A percentile compares a stretch with the other conserved stretches of the same genome.
These are phyloP conservation scores for Nymphalis urticae DNA, from an alignment of 2,888 invertebrate species.

Conservation along the genomic window DNA sequence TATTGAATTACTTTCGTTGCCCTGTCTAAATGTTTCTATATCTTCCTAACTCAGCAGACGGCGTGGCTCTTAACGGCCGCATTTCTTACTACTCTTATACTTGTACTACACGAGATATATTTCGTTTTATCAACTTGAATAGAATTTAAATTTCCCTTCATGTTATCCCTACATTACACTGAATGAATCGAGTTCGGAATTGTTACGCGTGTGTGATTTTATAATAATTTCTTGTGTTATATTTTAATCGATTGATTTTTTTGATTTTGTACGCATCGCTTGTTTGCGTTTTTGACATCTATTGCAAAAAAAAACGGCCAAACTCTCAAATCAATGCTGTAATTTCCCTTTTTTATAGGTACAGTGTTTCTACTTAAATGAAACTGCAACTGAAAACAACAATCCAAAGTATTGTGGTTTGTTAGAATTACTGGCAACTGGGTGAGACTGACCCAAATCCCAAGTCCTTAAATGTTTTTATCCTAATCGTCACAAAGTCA, in stretches of 20 bases:
- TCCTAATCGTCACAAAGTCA: too few relatives aligned
- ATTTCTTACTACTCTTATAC: neutral
- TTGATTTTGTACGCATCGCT: neutral
- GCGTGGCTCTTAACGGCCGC: slow-evolving; percentile 14
- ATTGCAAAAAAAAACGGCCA: too few relatives aligned
- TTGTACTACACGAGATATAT: slow-evolving; percentile 9
- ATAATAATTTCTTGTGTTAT: neutral
- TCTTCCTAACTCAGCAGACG: slow-evolving; percentile 5
- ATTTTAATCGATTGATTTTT: neutral
- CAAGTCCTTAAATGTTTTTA: too few relatives aligned
- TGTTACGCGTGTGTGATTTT: neutral
- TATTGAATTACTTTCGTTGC: neutral
- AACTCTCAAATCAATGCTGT: too few relatives aligned
- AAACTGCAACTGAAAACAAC: too few relatives aligned
- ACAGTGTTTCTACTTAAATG: too few relatives aligned
- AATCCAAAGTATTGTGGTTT: too few relatives aligned
- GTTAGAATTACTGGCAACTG: too few relatives aligned
- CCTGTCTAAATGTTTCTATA: neutral
- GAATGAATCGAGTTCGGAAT: slow-evolving; percentile 1
- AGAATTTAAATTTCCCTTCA: slow-evolving; percentile 29
- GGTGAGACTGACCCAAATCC: too few relatives aligned
- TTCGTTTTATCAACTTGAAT: slow-evolving; percentile 18
- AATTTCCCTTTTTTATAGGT: too few relatives aligned
- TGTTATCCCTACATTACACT: slow-evolving; percentile 14
- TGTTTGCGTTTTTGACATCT: too few relatives aligned